phyloP scores from a whole-genome alignment of 2,888 invertebrate species.

The Orthosia cruda region DNA sequence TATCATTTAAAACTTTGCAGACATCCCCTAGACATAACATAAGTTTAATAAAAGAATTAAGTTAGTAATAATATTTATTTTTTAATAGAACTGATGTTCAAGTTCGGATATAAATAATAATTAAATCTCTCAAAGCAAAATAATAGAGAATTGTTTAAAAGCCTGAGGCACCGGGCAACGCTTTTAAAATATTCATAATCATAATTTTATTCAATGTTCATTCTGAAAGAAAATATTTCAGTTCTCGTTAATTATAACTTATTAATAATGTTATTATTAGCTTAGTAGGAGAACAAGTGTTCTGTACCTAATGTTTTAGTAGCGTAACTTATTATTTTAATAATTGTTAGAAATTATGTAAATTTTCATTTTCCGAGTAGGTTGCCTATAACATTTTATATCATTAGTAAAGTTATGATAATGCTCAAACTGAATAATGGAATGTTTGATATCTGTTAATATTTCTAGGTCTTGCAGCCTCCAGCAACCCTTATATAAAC shows the following conservation, averaged over 20 bases:
- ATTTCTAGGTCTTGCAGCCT: background rate
- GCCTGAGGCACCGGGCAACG: constrained; percentile 5
- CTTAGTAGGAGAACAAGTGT: constrained; percentile 1
- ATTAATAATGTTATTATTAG: constrained; percentile 27
- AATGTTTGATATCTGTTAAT: background rate
- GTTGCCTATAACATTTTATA: background rate
- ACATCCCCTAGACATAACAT: background rate
- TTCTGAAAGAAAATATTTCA: constrained; percentile 33
- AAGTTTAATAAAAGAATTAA: background rate
- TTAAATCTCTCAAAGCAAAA: constrained; percentile 8
- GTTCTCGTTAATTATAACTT: constrained; percentile 22
- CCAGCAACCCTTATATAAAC: constrained; percentile 2
- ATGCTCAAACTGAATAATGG: background rate
- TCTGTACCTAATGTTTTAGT: background rate
- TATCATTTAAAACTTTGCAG: background rate
- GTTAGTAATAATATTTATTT: background rate
- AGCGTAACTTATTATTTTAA: constrained; percentile 6
- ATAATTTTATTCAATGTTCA: constrained; percentile 13
- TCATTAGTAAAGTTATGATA: background rate
- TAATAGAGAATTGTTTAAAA: constrained; percentile 18
- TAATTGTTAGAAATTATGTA: background rate
- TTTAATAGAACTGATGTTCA: background rate
- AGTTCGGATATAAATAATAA: constrained; percentile 10
- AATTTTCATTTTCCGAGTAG: background rate
- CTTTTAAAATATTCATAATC: constrained; percentile 21